Conservation (phyloP, 2,888 invertebrate species). For the Ditula angustiorana region DNA sequence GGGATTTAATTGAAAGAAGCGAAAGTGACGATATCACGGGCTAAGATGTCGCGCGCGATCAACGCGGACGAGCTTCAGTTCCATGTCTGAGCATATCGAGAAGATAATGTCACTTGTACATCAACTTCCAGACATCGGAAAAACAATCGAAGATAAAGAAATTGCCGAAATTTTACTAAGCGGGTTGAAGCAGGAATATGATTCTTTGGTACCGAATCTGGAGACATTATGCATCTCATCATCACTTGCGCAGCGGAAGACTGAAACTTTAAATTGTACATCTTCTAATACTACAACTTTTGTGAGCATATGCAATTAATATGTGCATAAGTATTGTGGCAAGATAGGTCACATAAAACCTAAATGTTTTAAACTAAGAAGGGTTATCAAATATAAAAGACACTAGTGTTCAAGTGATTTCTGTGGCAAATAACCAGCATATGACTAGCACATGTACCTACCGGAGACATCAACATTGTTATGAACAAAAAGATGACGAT, state of each 20-base stretch:
- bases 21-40: background rate
- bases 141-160: background rate
- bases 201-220: background rate
- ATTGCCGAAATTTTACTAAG: conserved; percentile 1
- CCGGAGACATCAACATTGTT: background rate
- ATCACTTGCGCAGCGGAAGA: background rate
- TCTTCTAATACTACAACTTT: background rate
- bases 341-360: background rate
- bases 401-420: background rate
- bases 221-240: conserved; percentile 1
- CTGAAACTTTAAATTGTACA: background rate
- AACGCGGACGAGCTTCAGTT: background rate
- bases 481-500: background rate
- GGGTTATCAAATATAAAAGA: background rate
- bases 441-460: background rate
- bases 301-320: background rate
- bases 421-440: background rate
- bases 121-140: background rate
- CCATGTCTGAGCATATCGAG: background rate
- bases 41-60: background rate
- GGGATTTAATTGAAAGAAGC: background rate
- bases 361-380: background rate
- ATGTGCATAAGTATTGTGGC: background rate
- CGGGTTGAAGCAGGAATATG: background rate
- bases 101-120: background rate